Percentiles rank a stretch among this genome's conserved stretches.
Evolutionary conservation across 2,797 vertebrate species (phyloP).

Genomic region (Falco concolor): DNA sequence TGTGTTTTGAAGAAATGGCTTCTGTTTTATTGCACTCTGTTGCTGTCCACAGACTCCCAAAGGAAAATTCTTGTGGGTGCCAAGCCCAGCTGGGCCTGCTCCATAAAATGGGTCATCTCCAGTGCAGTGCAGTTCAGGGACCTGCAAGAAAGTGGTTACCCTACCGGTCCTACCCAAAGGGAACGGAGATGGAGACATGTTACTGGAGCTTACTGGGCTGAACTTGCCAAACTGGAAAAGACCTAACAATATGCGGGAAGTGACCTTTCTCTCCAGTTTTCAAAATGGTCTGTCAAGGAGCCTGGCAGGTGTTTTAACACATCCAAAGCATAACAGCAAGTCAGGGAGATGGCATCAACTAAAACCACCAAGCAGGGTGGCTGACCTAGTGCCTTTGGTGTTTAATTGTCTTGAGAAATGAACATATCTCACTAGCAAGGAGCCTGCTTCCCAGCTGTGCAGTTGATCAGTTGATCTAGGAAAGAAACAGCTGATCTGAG

Average conservation of each 20-base stretch:
- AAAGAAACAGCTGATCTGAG: neutral
- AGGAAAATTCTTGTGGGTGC: neutral
- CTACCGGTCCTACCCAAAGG: neutral
- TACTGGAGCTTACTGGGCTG: neutral
- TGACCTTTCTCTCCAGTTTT: neutral
- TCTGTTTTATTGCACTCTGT: neutral
- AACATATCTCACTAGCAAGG: rapidly evolving
- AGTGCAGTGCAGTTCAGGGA: neutral
- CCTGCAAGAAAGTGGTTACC: neutral
- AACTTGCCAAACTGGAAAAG: neutral
- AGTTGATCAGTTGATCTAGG: neutral
- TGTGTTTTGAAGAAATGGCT: slow-evolving; percentile 12
- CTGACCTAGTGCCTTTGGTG: neutral
- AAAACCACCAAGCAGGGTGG: neutral
- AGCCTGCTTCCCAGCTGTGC: neutral
- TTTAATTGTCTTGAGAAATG: neutral
- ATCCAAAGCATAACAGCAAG: neutral
- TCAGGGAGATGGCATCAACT: neutral
- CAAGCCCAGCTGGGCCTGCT: neutral
- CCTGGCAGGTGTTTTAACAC: neutral
- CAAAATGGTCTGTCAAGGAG: neutral
- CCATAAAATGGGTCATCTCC: neutral
- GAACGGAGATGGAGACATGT: rapidly evolving
- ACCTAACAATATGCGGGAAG: neutral
- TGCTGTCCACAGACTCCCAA: neutral